phyloP scores from a whole-genome alignment of 2,888 invertebrate genomes.

The Lysandra bellargus region DNA sequence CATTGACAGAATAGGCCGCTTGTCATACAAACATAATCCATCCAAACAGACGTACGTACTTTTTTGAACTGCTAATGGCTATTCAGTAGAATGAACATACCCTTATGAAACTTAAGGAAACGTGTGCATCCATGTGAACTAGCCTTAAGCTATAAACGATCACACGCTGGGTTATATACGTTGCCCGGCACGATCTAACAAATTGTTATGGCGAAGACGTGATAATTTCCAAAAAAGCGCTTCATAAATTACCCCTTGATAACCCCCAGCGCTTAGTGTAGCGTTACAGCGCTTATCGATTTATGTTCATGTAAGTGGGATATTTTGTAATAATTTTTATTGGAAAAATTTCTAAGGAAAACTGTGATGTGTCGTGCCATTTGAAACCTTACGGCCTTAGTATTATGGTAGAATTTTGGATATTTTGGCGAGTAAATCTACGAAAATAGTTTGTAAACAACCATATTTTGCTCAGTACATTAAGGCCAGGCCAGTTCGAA shows the following conservation, averaged over 20 bases:
- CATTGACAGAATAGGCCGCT: too few relatives aligned
- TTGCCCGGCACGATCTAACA: conserved; percentile 46
- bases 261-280: background rate
- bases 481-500: too few relatives aligned
- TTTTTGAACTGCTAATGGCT: too few relatives aligned
- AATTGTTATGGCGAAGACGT: conserved; percentile 37
- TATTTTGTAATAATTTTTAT: background rate
- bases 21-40: too few relatives aligned
- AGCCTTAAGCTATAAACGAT: conserved; percentile 24
- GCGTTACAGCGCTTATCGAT: conserved; percentile 21
- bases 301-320: conserved; percentile 16
- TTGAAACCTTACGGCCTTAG: background rate
- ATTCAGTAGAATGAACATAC: too few relatives aligned
- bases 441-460: too few relatives aligned
- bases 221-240: conserved; percentile 25
- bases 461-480: too few relatives aligned
- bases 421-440: too few relatives aligned
- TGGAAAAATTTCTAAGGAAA: background rate
- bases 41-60: too few relatives aligned
- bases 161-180: conserved; percentile 53
- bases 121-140: background rate
- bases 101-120: background rate
- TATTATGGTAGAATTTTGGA: too few relatives aligned
- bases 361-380: background rate
- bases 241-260: conserved; percentile 15